A percentile compares a stretch with the other conserved stretches of the same genome.
Evolutionary conservation across 2,888 invertebrate species (phyloP).

Genomic region (Conomelus anceps): DNA sequence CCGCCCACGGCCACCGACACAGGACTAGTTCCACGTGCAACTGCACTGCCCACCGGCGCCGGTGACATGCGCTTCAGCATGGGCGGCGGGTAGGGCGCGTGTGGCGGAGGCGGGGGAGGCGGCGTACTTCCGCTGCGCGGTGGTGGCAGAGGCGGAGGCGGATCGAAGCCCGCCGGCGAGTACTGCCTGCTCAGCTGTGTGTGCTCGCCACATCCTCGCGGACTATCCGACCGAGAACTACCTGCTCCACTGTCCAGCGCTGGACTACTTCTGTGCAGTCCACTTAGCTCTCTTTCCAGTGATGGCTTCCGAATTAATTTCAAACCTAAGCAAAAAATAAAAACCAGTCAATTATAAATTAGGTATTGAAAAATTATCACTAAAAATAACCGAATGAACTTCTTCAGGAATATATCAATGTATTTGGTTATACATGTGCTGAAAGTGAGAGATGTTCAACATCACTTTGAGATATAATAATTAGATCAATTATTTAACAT

Average conservation of each 20-base stretch:
- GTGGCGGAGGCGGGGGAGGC: constrained; percentile 49
- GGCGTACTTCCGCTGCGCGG: constrained; percentile 65
- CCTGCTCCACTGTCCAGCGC: constrained; percentile 79
- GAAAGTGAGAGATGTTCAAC: too few species aligned
- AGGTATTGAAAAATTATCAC: neutral
- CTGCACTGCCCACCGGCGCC: constrained; percentile 52
- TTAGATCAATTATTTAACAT: too few species aligned
- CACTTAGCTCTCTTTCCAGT: constrained; percentile 71
- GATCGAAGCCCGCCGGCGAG: constrained; percentile 58
- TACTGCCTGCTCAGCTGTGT: constrained; percentile 65
- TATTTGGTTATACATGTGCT: too few species aligned
- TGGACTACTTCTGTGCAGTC: constrained; percentile 73
- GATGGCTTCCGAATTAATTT: constrained; percentile 83
- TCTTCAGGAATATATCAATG: neutral
- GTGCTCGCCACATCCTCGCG: constrained; percentile 60
- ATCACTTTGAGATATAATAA: too few species aligned
- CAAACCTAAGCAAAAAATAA: constrained; percentile 15
- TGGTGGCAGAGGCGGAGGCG: constrained; percentile 63
- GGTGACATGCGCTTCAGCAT: constrained; percentile 71
- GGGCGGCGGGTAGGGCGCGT: constrained; percentile 57
- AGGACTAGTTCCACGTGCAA: constrained; percentile 67
- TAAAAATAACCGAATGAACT: neutral
- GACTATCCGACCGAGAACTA: constrained; percentile 83
- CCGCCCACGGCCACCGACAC: constrained; percentile 48
- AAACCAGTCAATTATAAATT: neutral